phyloP scores from a whole-genome alignment of 2,888 invertebrate genomes.

The Trisateles emortualis region DNA sequence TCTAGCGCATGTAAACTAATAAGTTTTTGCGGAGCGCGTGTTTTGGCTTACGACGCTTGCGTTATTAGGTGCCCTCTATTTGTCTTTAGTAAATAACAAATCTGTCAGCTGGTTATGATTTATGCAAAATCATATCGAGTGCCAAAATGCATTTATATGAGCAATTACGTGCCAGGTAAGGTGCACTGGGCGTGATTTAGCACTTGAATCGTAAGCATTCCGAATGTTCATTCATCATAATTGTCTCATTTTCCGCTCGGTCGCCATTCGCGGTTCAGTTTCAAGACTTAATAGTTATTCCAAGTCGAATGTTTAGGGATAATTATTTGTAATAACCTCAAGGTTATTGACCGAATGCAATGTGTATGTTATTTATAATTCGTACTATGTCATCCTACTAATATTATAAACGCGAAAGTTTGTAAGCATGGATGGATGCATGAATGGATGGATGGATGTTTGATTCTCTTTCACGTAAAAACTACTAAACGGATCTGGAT shows the following conservation, averaged over 20 bases:
- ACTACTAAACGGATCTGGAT: too few species aligned
- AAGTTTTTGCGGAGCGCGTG: slow-evolving; percentile 54
- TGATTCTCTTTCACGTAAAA: too few species aligned
- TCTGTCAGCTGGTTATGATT: slow-evolving; percentile 68
- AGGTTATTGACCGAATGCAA: not conserved
- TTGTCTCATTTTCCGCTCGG: slow-evolving; percentile 23
- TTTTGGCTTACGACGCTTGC: slow-evolving; percentile 44
- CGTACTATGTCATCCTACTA: too few species aligned
- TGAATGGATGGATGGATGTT: too few species aligned
- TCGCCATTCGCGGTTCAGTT: slow-evolving; percentile 15
- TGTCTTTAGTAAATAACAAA: slow-evolving; percentile 64
- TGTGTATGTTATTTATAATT: too few species aligned
- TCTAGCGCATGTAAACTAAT: slow-evolving; percentile 53
- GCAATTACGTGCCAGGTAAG: slow-evolving; percentile 59
- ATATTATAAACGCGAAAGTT: too few species aligned
- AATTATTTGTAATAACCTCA: not conserved
- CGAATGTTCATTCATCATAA: slow-evolving; percentile 43
- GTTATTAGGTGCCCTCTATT: slow-evolving; percentile 62
- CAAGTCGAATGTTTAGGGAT: not conserved
- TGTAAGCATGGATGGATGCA: too few species aligned
- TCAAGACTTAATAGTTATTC: not conserved
- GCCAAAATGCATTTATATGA: slow-evolving; percentile 62
- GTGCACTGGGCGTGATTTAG: slow-evolving; percentile 58
- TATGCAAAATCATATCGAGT: slow-evolving; percentile 62
- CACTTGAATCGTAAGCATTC: slow-evolving; percentile 25